Conservation (phyloP, 2,888 invertebrate genomes). For the Cylloceria caligata region DNA sequence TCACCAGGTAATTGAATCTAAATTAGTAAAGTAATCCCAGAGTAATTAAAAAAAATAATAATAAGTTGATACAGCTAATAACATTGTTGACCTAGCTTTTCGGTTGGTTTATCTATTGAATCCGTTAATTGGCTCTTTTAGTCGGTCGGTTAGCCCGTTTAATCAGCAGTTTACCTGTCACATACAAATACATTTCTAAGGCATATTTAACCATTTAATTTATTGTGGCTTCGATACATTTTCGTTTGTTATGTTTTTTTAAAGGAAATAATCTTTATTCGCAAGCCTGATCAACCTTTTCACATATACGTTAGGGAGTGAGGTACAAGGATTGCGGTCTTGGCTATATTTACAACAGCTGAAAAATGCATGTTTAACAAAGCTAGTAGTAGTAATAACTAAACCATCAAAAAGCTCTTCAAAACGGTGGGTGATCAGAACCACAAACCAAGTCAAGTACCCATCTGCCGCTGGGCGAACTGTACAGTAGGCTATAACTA, state of each 20-base stretch:
- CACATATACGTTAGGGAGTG: neutral
- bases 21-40: no score
- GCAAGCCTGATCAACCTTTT: neutral
- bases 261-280: neutral
- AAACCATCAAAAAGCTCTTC: slow-evolving; percentile 51
- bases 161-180: no score
- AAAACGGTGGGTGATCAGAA: slow-evolving; percentile 46
- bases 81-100: no score
- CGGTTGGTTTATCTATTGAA: no score
- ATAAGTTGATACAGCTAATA: no score
- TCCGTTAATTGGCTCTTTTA: no score
- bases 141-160: no score
- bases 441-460: slow-evolving; percentile 44
- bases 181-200: neutral
- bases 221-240: neutral
- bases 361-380: slow-evolving; percentile 36
- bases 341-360: slow-evolving; percentile 5
- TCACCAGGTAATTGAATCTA: no score
- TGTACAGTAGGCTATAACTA: neutral
- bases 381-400: slow-evolving; percentile 43
- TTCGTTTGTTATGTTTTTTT: neutral
- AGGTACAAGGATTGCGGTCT: neutral
- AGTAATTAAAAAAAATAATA: no score
- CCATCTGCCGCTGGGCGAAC: neutral
- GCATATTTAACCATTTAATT: neutral